These are phyloP conservation scores for Scylla paramamosain DNA, from an alignment of 1,140 invertebrate species.

Conservation along the genomic window DNA sequence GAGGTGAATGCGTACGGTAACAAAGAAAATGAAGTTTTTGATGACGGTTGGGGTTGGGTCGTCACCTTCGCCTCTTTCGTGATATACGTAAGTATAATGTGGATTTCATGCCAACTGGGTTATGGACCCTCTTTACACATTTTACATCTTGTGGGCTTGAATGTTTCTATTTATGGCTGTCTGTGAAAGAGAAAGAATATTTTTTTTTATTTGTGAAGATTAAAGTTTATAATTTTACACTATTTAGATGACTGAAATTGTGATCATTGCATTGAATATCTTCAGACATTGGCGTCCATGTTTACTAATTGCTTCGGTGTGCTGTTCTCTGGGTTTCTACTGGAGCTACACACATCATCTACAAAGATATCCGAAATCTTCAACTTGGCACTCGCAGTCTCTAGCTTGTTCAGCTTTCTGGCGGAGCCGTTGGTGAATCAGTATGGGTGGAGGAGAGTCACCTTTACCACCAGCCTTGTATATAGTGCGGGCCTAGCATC, in stretches of 20 bases:
- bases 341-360: not conserved
- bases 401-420: not conserved
- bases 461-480: not conserved
- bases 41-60: not conserved
- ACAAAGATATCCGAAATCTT: slow-evolving; percentile 40
- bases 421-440: not conserved
- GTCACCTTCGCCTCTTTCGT: not conserved
- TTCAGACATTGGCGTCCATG: not conserved
- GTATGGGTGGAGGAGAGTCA: slow-evolving; percentile 6
- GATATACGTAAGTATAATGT: not conserved
- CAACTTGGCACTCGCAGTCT: not conserved
- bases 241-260: not conserved
- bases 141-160: too few species aligned
- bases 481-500: not conserved
- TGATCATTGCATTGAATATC: not conserved
- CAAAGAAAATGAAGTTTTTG: not conserved
- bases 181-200: too few species aligned
- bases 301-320: slow-evolving; percentile 9
- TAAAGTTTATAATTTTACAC: not conserved
- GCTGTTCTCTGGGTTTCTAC: slow-evolving; percentile 49
- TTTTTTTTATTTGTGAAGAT: not conserved
- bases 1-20: not conserved
- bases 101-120: not conserved
- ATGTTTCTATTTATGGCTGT: too few species aligned
- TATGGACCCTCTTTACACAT: not conserved